These are phyloP conservation scores for Periparus ater DNA, from an alignment of 2,797 vertebrate genomes.

Conservation along the genomic window DNA sequence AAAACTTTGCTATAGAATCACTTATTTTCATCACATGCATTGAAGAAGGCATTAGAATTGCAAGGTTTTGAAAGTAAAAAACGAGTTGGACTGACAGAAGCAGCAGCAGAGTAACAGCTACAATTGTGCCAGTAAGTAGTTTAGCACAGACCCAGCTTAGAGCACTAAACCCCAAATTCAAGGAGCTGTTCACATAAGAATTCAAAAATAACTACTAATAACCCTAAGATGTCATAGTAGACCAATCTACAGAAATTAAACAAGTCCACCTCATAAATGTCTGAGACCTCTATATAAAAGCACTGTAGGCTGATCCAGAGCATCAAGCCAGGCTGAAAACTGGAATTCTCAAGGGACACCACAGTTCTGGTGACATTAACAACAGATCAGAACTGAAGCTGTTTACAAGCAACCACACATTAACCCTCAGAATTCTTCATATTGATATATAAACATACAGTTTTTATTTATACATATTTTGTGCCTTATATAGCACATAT, in stretches of 20 bases:
- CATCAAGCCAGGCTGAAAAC: background rate
- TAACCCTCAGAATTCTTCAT: background rate
- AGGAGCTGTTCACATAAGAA: background rate
- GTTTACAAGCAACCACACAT: background rate
- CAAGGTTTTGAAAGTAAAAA: background rate
- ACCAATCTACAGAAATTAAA: background rate
- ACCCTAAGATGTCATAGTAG: background rate
- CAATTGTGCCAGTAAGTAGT: background rate
- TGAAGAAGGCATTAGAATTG: background rate
- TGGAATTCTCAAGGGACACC: background rate
- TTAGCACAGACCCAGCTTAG: background rate
- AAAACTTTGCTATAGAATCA: background rate
- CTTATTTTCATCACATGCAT: background rate
- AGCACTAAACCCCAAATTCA: background rate
- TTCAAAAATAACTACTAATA: background rate
- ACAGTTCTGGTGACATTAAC: background rate
- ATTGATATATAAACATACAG: background rate
- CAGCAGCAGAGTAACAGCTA: background rate
- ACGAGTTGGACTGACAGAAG: background rate
- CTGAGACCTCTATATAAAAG: background rate
- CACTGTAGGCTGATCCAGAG: background rate
- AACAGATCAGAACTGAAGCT: background rate
- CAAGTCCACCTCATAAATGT: background rate
- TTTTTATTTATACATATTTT: background rate
- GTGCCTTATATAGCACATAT: background rate